Percentiles rank a stretch among this genome's conserved stretches.
These are phyloP conservation scores for Baryphthengus martii DNA, from an alignment of 2,113 vertebrate genomes.

Conservation along the genomic window DNA sequence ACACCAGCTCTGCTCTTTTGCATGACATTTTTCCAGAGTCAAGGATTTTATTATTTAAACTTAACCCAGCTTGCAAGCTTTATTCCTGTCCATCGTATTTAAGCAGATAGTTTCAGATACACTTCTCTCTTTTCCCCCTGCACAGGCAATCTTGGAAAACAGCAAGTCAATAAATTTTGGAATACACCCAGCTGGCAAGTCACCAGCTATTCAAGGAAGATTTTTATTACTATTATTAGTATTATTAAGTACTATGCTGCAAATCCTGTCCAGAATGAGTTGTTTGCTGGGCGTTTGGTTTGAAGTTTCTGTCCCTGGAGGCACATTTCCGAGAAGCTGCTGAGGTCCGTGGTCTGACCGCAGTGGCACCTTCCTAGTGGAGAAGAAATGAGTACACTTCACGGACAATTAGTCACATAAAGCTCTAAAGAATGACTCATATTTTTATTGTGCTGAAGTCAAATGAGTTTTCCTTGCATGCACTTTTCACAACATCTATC, in stretches of 20 bases:
- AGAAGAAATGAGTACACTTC: not conserved
- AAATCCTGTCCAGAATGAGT: constrained; percentile 20
- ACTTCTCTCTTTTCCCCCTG: not conserved
- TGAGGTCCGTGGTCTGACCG: constrained; percentile 31
- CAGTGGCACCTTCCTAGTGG: not conserved
- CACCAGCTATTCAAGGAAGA: constrained; percentile 17
- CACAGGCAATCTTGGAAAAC: not conserved
- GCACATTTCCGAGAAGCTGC: constrained; percentile 40
- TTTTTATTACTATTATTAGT: constrained; percentile 34
- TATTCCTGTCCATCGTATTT: not conserved
- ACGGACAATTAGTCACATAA: not conserved
- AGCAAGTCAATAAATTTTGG: not conserved
- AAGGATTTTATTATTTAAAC: not conserved
- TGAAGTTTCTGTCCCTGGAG: constrained; percentile 10
- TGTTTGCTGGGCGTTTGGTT: not conserved
- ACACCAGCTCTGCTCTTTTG: not conserved
- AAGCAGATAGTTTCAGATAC: not conserved
- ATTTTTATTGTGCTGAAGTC: not conserved
- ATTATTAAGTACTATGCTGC: not conserved
- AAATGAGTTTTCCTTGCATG: constrained; percentile 12
- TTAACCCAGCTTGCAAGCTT: not conserved
- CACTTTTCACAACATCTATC: not conserved
- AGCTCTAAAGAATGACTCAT: not conserved
- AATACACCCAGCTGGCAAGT: constrained; percentile 18
- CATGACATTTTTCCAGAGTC: not conserved